These are phyloP conservation scores for Callithrix jacchus DNA, from an alignment of 2,113 vertebrate species.

Conservation along the genomic window DNA sequence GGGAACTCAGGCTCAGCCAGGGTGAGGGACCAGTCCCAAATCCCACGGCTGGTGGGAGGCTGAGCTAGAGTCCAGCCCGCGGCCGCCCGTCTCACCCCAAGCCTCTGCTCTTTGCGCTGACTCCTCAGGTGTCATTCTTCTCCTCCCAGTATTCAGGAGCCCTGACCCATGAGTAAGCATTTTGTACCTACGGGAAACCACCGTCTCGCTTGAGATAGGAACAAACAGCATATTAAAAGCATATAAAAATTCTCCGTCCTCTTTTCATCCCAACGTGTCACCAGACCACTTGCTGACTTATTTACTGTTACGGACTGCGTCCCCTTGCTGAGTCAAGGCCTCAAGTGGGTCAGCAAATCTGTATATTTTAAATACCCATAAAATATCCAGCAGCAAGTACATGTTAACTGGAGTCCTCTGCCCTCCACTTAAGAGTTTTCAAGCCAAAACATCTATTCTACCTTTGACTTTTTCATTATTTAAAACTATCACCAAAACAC, in stretches of 20 bases:
- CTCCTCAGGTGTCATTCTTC: background rate
- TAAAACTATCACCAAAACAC: background rate
- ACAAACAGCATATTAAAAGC: background rate
- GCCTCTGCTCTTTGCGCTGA: background rate
- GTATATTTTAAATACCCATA: background rate
- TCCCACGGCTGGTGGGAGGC: background rate
- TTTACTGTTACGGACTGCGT: background rate
- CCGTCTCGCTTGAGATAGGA: background rate
- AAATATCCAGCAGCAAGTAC: background rate
- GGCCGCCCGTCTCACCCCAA: background rate
- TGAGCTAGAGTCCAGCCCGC: background rate
- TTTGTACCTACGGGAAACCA: background rate
- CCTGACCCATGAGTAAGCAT: background rate
- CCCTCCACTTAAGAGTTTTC: background rate
- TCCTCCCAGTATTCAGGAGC: background rate
- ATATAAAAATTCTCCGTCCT: background rate
- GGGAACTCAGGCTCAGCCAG: background rate
- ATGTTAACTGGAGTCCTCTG: background rate
- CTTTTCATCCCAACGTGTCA: background rate
- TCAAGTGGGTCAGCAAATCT: background rate
- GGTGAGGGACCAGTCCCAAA: background rate
- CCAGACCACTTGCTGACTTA: background rate
- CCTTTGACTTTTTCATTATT: background rate
- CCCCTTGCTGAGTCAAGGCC: background rate
- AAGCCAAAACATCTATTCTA: background rate